Evolutionary conservation across 2,113 vertebrate genomes (phyloP), one percentile per base, ranked within the genome.

Genomic region (Oncorhynchus nerka): DNA sequence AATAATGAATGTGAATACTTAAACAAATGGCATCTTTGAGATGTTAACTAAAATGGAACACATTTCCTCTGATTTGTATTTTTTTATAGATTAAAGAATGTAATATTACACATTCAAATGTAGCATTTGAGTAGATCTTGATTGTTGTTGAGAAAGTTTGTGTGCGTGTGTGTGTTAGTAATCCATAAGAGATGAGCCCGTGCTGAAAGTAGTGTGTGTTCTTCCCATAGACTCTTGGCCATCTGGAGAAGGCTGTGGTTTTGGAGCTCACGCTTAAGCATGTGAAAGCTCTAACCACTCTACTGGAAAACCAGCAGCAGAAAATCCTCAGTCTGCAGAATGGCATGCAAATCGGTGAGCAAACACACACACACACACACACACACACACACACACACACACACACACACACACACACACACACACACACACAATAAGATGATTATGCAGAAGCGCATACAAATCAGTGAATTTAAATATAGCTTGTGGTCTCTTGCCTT

Each of bases 231-330:
- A 99, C 98, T 70, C 86, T 99, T 83, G 98, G 98, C 68, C 98
- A 99, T 91, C 90, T 99, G 94, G 98, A 99, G 91, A 99, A 99
- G 88, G 98, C 98, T 0, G 98, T 99, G 85, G 98, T 99, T 71
- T 92, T 99, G 74, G 98, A 99, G 88, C 96, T 99, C 32, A 99
- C 98, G 8, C 84, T 99, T 87, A 99, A 99, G 86, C 98, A 99
- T 1, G 96, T 99, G 90, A 97, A 97, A 83, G 95, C 97, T 0
- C 93, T 99, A 22, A 97, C 96, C 66, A 94, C 90, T 13, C 93
- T 98, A 13, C 95, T 98, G 30, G 97, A 99, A 79, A 97, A 99
- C 83, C 98, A 99, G 84, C 97, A 99, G 81, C 97, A 99, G 92
- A 97, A 98, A 84, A 98, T 99, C 75, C 85, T 97, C 0, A 94